Evolutionary conservation across 2,797 vertebrate species (phyloP), one percentile per base, ranked within the genome.

Genomic region (Anguilla anguilla): DNA sequence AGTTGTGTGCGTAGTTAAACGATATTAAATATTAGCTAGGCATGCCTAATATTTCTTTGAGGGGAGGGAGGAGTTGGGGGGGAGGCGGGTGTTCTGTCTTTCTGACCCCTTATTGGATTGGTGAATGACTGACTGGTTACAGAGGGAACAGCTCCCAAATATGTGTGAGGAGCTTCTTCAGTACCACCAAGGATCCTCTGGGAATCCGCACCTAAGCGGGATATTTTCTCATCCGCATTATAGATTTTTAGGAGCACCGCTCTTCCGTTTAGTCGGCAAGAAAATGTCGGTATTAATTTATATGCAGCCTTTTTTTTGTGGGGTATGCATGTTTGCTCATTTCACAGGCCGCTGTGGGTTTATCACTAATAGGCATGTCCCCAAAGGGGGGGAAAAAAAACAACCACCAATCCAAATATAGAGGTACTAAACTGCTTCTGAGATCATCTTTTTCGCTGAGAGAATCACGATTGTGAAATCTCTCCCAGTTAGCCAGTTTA

Each of bases 1-100:
- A 94, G 93, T 93, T 93, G 92, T 86, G 82, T 90, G 43, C 43
- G 79, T 86, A 89, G 91, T 91, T 88, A 92, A 92, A 93, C 88
- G 91, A 91, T 92, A 92, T 91, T 92, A 91, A 92, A 90, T 92
- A 89, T 89, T 90, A 92, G 89, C 90, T 88, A 91, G 90, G 90
- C 92, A 91, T 91, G 89, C 74, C 90, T 90, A 89, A 91, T 91
- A 90, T 86, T 89, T 86, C 67, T n/a, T 43, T 43, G 31, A 13
- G 3, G 35, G 13, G 1, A 35, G 64, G 64, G 25, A 25, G 5
- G 17, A 17, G 55, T 13, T 59, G 59, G 22, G 59, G 59, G 59
- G 15, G 59, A 15, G 22, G 31, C 11, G n/a, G 43, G 43, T 53
- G 46, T 35, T 64, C 84, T 43, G 19, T 43, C 22, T 57, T 69